Evolutionary conservation across 1,140 invertebrate species (phyloP).

Genomic region (Lerema accius): DNA sequence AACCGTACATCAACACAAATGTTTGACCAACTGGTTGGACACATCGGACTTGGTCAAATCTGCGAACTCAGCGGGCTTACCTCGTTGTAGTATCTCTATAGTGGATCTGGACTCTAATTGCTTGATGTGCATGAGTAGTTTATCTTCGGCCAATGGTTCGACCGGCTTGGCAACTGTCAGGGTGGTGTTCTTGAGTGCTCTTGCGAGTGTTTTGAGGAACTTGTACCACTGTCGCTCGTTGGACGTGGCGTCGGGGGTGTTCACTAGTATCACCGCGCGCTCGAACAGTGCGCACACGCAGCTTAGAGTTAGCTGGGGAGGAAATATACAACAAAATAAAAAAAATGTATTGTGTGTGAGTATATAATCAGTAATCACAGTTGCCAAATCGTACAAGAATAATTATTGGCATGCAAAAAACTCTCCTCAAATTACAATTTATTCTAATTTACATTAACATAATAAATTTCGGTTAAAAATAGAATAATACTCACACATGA

Average conservation of each 20-base stretch:
- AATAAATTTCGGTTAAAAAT: too few relatives aligned
- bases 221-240: constrained; percentile 74
- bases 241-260: constrained; percentile 65
- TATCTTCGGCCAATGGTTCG: constrained; percentile 48
- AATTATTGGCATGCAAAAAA: too few relatives aligned
- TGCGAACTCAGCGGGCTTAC: constrained; percentile 58
- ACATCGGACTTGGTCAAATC: constrained; percentile 65
- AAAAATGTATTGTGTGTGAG: too few relatives aligned
- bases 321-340: background rate
- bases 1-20: constrained; percentile 61
- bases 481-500: constrained; percentile 61
- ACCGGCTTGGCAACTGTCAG: constrained; percentile 52
- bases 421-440: too few relatives aligned
- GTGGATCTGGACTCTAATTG: constrained; percentile 64
- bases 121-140: constrained; percentile 55
- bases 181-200: constrained; percentile 61
- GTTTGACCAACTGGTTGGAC: constrained; percentile 55
- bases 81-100: constrained; percentile 70
- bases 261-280: constrained; percentile 57
- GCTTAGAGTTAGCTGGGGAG: constrained; percentile 62
- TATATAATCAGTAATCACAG: too few relatives aligned
- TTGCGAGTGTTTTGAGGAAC: constrained; percentile 67
- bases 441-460: too few relatives aligned
- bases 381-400: too few relatives aligned
- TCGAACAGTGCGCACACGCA: constrained; percentile 65